These are phyloP conservation scores for Calyptommatus sinebrachiatus DNA, from an alignment of 2,113 vertebrate genomes.

Conservation along the genomic window DNA sequence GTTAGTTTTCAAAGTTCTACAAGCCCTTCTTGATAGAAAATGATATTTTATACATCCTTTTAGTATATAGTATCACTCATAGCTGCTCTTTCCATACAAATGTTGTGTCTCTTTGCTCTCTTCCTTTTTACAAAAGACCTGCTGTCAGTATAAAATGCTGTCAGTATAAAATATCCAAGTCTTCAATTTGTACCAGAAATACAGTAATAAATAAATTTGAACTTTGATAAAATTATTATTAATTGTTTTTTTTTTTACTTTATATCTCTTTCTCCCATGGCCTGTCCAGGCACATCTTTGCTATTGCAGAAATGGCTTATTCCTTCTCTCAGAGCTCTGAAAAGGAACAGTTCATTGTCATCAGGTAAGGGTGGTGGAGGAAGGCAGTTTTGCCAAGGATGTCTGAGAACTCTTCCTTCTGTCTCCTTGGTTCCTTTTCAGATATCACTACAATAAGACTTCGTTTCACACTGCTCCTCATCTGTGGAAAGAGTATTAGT, in stretches of 20 bases:
- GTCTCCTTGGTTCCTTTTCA: neutral
- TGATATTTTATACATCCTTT: too few relatives aligned
- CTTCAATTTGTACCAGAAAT: neutral
- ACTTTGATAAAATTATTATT: neutral
- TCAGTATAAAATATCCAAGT: neutral
- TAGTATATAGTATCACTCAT: too few relatives aligned
- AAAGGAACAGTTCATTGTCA: slow-evolving; percentile 81
- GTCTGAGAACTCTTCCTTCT: neutral
- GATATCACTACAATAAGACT: neutral
- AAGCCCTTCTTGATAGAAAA: too few relatives aligned
- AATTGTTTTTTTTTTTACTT: neutral
- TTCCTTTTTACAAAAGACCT: too few relatives aligned
- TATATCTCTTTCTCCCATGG: neutral
- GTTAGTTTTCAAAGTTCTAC: too few relatives aligned
- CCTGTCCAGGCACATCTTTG: slow-evolving; percentile 83
- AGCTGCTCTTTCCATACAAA: too few relatives aligned
- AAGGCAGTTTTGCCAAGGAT: neutral
- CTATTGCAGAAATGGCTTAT: slow-evolving; percentile 79
- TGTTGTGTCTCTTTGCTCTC: too few relatives aligned
- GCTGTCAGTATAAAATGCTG: neutral
- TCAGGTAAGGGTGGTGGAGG: slow-evolving; percentile 73
- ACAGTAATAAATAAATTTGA: neutral
- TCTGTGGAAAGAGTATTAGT: neutral
- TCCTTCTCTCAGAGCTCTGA: slow-evolving; percentile 71
- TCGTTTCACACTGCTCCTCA: neutral